phyloP scores from a whole-genome alignment of 2,113 vertebrate species.

The Galbula dea region DNA sequence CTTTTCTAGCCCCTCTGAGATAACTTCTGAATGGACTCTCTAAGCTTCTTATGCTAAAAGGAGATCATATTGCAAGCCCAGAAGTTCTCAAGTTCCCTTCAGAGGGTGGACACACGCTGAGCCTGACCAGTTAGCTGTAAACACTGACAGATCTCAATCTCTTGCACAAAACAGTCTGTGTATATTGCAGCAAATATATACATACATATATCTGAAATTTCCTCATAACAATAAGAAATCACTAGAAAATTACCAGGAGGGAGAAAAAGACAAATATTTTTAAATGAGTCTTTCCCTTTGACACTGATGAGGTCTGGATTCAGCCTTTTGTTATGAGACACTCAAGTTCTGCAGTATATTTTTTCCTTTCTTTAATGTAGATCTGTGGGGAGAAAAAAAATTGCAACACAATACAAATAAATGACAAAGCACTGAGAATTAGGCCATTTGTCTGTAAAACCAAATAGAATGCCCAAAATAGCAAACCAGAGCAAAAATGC shows the following conservation, averaged over 20 bases:
- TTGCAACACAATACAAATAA: slow-evolving; percentile 39
- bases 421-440: slow-evolving; percentile 31
- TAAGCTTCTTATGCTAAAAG: slow-evolving; percentile 36
- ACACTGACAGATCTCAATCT: background rate
- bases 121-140: background rate
- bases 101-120: background rate
- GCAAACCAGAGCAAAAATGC: slow-evolving; percentile 49
- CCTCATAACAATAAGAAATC: slow-evolving; percentile 5
- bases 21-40: background rate
- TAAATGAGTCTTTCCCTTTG: too few species aligned
- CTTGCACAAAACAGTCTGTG: background rate
- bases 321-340: slow-evolving; percentile 30
- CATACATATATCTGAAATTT: background rate
- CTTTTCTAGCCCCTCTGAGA: slow-evolving; percentile 16
- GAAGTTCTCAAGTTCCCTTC: background rate
- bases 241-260: background rate
- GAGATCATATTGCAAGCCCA: background rate
- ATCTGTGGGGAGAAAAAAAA: background rate
- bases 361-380: slow-evolving; percentile 33
- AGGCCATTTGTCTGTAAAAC: slow-evolving; percentile 45
- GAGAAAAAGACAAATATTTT: slow-evolving; percentile 11
- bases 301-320: background rate
- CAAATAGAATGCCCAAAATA: slow-evolving; percentile 38
- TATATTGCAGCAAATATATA: background rate
- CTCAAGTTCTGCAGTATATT: background rate